phyloP scores from a whole-genome alignment of 1,140 invertebrate species.

The Manduca sexta region DNA sequence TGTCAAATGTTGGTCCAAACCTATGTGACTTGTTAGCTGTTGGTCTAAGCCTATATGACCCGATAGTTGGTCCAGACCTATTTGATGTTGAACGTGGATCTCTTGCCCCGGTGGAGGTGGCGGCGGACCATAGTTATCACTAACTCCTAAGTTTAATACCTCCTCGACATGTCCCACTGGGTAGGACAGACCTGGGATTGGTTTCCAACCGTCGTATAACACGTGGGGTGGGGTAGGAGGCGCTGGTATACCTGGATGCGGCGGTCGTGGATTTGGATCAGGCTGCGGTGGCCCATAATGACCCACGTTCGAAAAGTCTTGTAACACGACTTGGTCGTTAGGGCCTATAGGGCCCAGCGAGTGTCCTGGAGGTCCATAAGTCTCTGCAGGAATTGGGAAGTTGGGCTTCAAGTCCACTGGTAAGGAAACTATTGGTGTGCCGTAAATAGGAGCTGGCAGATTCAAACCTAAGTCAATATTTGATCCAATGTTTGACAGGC shows the following conservation, averaged over 20 bases:
- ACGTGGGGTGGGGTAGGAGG: constrained; percentile 83
- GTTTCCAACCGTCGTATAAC: constrained; percentile 88
- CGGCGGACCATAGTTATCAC: constrained; percentile 49
- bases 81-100: too few species aligned
- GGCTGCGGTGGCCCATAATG: constrained; percentile 74
- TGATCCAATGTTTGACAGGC: constrained; percentile 5
- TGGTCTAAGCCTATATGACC: background rate
- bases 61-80: constrained; percentile 26
- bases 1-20: constrained; percentile 11
- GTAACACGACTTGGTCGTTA: constrained; percentile 54
- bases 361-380: constrained; percentile 65
- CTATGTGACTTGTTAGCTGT: background rate
- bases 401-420: constrained; percentile 69
- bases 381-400: constrained; percentile 60
- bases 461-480: constrained; percentile 60
- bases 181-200: constrained; percentile 78
- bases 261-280: constrained; percentile 68
- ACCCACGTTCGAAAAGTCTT: constrained; percentile 43
- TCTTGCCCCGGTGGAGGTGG: constrained; percentile 43
- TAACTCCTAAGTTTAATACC: constrained; percentile 23
- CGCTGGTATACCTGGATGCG: constrained; percentile 79
- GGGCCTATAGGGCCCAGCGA: constrained; percentile 47
- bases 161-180: constrained; percentile 30
- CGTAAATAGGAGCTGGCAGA: constrained; percentile 66
- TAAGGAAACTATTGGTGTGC: constrained; percentile 55